Conservation (phyloP, 2,797 vertebrate genomes). For the Taenioides sp. region DNA sequence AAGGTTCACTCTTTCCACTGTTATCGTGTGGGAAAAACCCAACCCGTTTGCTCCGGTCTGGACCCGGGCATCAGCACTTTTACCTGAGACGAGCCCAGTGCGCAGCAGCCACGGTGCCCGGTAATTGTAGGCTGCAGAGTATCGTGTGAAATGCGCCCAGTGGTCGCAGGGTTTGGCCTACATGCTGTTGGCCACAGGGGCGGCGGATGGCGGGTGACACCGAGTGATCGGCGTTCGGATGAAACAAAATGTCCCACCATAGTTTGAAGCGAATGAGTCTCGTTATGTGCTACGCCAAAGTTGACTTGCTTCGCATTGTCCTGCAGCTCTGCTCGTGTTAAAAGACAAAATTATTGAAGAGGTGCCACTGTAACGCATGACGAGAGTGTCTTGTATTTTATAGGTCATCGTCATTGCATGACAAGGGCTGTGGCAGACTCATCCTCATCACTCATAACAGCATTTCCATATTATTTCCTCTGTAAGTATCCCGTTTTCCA, state of each 20-base stretch:
- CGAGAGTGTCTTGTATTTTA: constrained; percentile 93
- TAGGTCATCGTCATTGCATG: constrained; percentile 97
- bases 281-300: constrained; percentile 40
- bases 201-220: constrained; percentile 48
- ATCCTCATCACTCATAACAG: constrained; percentile 84
- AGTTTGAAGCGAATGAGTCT: constrained; percentile 35
- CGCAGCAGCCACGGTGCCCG: constrained; percentile 42
- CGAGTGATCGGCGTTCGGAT: constrained; percentile 53
- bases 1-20: constrained; percentile 5
- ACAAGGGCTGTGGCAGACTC: constrained; percentile 90
- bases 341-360: constrained; percentile 34
- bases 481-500: constrained; percentile 89
- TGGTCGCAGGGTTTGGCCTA: constrained; percentile 54
- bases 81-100: constrained; percentile 76
- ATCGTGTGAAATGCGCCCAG: constrained; percentile 40
- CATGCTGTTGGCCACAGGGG: constrained; percentile 52
- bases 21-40: constrained; percentile 33
- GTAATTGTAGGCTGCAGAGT: constrained; percentile 16
- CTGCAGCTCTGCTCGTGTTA: constrained; percentile 31
- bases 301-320: constrained; percentile 38
- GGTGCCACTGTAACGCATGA: constrained; percentile 66
- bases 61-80: constrained; percentile 67
- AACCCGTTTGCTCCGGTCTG: constrained; percentile 28
- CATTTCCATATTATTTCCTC: constrained; percentile 87
- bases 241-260: constrained; percentile 66